Conservation (phyloP, 2,113 vertebrate species). For the Gopherus flavomarginatus region DNA sequence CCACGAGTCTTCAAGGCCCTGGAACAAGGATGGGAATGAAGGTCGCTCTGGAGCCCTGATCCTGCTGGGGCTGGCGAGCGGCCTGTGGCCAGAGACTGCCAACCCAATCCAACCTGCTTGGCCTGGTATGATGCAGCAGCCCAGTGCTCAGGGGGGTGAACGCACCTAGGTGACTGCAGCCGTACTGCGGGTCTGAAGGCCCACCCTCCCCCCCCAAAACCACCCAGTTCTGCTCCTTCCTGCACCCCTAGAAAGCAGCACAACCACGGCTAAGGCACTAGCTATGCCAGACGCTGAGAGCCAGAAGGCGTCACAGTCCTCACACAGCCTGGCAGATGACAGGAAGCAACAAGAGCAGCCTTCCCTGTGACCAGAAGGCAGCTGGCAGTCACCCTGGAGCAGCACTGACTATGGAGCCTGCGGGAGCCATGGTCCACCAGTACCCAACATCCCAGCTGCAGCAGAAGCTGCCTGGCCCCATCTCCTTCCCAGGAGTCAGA, state of each 20-base stretch:
- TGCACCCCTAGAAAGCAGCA: too few species aligned
- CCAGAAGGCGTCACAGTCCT: too few species aligned
- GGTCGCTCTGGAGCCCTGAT: background rate
- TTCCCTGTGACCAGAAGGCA: background rate
- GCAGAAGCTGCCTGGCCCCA: too few species aligned
- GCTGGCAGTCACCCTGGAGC: background rate
- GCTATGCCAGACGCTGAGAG: too few species aligned
- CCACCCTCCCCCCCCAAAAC: background rate
- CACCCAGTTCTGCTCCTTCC: background rate
- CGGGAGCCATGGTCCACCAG: background rate
- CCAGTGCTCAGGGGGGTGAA: background rate
- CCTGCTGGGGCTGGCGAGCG: background rate
- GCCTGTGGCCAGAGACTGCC: background rate
- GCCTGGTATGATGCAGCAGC: background rate
- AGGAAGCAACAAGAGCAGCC: background rate
- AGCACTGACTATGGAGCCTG: background rate
- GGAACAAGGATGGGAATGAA: background rate
- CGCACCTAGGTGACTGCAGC: background rate
- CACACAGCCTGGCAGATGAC: background rate
- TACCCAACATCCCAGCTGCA: too few species aligned
- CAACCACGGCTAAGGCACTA: background rate
- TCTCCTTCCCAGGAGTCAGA: background rate
- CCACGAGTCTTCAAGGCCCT: constrained; percentile 95
- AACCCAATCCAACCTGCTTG: background rate
- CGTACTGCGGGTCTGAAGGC: background rate